Percentiles rank a stretch among this genome's conserved stretches.
Evolutionary conservation across 1,140 invertebrate species (phyloP).

Genomic region (Drosophila simulans): DNA sequence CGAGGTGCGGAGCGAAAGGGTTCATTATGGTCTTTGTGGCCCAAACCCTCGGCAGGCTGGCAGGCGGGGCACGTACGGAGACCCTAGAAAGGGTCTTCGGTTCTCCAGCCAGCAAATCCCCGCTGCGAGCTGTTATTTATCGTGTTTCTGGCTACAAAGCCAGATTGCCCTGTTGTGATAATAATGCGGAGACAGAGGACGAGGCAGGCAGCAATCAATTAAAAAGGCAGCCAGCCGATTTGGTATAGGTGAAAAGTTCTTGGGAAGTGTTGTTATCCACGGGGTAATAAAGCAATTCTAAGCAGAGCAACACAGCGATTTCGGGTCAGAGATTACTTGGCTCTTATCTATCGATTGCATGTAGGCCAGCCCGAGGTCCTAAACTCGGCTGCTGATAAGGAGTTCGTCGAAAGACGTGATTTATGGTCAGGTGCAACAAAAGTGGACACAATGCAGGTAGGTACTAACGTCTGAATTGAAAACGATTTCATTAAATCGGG

Average conservation of each 20-base stretch:
- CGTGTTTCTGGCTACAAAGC: constrained; percentile 48
- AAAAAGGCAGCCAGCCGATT: constrained; percentile 63
- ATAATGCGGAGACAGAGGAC: constrained; percentile 70
- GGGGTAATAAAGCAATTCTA: constrained; percentile 77
- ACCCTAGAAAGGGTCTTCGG: constrained; percentile 43
- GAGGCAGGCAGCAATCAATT: constrained; percentile 73
- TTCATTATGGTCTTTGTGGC: constrained; percentile 75
- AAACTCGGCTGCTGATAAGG: constrained; percentile 59
- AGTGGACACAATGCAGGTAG: constrained; percentile 19
- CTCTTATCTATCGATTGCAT: constrained; percentile 34
- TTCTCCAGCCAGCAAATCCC: constrained; percentile 20
- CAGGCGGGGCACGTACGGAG: constrained; percentile 63
- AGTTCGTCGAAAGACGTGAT: constrained; percentile 53
- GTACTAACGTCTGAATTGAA: constrained; percentile 19
- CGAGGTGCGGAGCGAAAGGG: constrained; percentile 68
- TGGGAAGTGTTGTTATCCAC: constrained; percentile 51
- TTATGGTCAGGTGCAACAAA: constrained; percentile 68
- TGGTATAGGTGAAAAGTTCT: constrained; percentile 60
- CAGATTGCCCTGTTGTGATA: constrained; percentile 77
- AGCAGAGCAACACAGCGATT: constrained; percentile 58
- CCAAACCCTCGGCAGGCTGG: constrained; percentile 40
- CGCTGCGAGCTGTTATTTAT: constrained; percentile 75
- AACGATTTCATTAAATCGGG: not conserved
- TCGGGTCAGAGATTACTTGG: constrained; percentile 62
- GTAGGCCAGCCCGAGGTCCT: constrained; percentile 48